Evolutionary conservation across 1,140 invertebrate species (phyloP).

Genomic region (Belonocnema kinseyi): DNA sequence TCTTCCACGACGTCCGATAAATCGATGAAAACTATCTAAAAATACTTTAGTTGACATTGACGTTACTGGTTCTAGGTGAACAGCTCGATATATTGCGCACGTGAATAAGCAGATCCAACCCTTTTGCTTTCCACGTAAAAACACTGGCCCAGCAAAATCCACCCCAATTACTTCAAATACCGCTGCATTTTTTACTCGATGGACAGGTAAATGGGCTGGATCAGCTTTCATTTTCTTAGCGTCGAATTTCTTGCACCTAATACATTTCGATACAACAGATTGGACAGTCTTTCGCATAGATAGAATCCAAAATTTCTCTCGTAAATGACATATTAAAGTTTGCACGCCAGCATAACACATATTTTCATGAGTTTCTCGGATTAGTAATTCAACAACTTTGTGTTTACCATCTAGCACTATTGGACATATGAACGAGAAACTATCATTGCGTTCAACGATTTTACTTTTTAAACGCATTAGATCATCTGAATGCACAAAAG

Average conservation of each 20-base stretch:
- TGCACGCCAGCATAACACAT: background rate
- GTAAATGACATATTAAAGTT: background rate
- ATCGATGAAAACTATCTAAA: slow-evolving; percentile 4
- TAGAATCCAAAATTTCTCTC: no score
- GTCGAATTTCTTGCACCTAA: no score
- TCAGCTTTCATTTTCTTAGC: no score
- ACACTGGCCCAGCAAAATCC: slow-evolving; percentile 62
- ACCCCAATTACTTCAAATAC: slow-evolving; percentile 62
- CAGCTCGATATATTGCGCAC: slow-evolving; percentile 59
- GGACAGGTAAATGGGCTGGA: no score
- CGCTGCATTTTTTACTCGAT: no score
- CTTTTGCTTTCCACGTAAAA: slow-evolving; percentile 53
- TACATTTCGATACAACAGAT: no score
- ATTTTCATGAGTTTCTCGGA: no score
- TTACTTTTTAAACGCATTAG: slow-evolving; percentile 49
- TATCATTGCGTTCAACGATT: slow-evolving; percentile 47
- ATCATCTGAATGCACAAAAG: no score
- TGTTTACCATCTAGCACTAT: slow-evolving; percentile 42
- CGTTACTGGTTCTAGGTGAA: slow-evolving; percentile 62
- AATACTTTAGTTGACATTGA: slow-evolving; percentile 50
- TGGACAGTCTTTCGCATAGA: no score
- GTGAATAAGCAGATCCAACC: slow-evolving; percentile 64
- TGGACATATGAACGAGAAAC: slow-evolving; percentile 47
- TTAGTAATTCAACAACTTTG: no score
- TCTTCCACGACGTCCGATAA: slow-evolving; percentile 45